Evolutionary conservation across 2,888 invertebrate genomes (phyloP), one percentile per base, ranked within the genome.

Genomic region (Dusona sp.): DNA sequence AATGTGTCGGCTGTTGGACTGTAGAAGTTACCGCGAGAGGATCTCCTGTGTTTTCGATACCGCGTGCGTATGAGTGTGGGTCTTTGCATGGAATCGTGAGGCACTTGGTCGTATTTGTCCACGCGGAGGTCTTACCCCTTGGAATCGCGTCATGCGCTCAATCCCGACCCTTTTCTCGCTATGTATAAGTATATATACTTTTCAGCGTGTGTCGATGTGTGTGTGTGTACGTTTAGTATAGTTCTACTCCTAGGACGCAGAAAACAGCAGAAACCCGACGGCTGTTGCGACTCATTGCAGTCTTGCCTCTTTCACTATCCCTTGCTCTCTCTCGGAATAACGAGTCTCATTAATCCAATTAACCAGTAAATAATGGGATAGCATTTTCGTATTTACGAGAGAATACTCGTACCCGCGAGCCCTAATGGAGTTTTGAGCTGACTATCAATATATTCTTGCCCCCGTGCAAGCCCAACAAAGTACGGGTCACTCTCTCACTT

Each of bases 291-390:
- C 80, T 86, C 87, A 75, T 45, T 67, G 82, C 74, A 57, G 79
- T 75, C 70, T 80, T 85, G 65, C 88, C 86, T 88, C 88, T 87
- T 89, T 90, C 89, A 87, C 90, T 51, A n/a, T n/a, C 57, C n/a
- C 54, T 57, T 25, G 19, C 45, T 42, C 61, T 48, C 90, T 89
- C 89, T 88, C 90, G 90, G 92, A 93, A 94, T 94, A 94, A 94
- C 93, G 94, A 94, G 94, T 92, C 94, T 94, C 94, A 94, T 94
- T 94, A 94, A 94, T 94, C 94, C 94, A 94, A 94, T 94, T 94
- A 94, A 94, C 94, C 94, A 94, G 94, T 94, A 94, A 94, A 94
- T 94, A 94, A 94, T 94, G 94, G 94, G 92, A 92, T 92, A 92
- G 94, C 94, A 92, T 93, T 94, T 94, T 93, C 93, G 94, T 93